A percentile compares a stretch with the other conserved stretches of the same genome.
Conservation (phyloP, 2,797 vertebrate species). For the Okamejei kenojei region DNA sequence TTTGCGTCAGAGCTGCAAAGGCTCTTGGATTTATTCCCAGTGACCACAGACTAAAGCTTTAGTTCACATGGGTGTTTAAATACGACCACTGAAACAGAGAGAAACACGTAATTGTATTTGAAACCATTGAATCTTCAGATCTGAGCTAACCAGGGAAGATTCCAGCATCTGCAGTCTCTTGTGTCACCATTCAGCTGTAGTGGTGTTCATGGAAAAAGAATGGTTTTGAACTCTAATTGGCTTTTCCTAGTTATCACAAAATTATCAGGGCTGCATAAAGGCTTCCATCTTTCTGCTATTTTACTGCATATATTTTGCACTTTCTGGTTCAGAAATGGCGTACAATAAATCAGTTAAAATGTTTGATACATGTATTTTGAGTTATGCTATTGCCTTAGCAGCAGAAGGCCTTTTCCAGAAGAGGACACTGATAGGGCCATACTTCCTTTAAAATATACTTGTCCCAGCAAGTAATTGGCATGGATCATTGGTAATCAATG, state of each 20-base stretch:
- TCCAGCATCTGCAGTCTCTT: too few relatives aligned
- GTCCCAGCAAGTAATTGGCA: background rate
- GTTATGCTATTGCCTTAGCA: background rate
- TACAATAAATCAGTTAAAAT: background rate
- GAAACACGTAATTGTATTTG: background rate
- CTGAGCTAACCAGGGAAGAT: background rate
- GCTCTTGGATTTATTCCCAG: constrained; percentile 21
- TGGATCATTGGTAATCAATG: background rate
- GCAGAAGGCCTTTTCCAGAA: background rate
- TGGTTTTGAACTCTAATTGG: background rate
- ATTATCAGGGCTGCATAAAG: background rate
- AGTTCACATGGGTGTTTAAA: background rate
- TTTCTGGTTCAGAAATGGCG: background rate
- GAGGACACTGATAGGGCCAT: background rate
- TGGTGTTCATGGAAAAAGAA: background rate
- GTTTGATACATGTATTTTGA: background rate
- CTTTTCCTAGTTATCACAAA: background rate
- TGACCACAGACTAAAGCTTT: constrained; percentile 3
- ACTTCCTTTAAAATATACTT: background rate
- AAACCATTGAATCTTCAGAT: background rate
- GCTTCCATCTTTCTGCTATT: background rate
- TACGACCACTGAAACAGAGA: background rate
- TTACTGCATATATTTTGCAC: background rate
- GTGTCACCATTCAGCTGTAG: background rate
- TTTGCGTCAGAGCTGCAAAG: background rate